A percentile compares a stretch with the other conserved stretches of the same genome.
These are phyloP conservation scores for Cynocephalus volans DNA, from an alignment of 2,113 vertebrate genomes.

Conservation along the genomic window DNA sequence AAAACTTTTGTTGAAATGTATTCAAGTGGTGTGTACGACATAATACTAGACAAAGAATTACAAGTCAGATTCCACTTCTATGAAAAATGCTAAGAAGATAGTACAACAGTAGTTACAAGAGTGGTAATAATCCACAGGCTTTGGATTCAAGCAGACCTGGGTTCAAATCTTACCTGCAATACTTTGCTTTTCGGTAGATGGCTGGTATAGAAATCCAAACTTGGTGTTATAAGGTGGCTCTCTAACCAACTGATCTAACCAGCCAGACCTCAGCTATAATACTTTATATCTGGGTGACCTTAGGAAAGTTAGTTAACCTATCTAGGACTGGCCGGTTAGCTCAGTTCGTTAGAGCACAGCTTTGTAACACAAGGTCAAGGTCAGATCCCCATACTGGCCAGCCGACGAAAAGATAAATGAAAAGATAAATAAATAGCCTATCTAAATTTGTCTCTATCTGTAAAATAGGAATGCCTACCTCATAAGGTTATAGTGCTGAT, in stretches of 20 bases:
- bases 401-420: neutral
- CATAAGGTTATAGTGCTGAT: neutral
- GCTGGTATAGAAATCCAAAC: too few relatives aligned
- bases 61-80: neutral
- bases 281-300: neutral
- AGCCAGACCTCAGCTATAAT: neutral
- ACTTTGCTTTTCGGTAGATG: neutral
- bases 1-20: constrained; percentile 46
- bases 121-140: neutral
- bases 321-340: neutral
- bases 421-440: neutral
- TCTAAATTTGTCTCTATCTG: constrained; percentile 16
- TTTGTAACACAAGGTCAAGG: too few relatives aligned
- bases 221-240: too few relatives aligned
- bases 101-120: neutral
- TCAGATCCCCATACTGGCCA: too few relatives aligned
- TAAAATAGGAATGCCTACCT: neutral
- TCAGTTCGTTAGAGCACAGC: too few relatives aligned
- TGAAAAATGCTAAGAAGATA: constrained; percentile 13
- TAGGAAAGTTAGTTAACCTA: constrained; percentile 41
- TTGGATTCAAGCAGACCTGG: constrained; percentile 15
- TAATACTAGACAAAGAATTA: constrained; percentile 7
- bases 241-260: too few relatives aligned
- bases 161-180: constrained; percentile 24
- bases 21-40: neutral